A percentile compares a stretch with the other conserved stretches of the same genome.
These are phyloP conservation scores for Drosophila mimica DNA, from an alignment of 2,888 invertebrate species.

Conservation along the genomic window DNA sequence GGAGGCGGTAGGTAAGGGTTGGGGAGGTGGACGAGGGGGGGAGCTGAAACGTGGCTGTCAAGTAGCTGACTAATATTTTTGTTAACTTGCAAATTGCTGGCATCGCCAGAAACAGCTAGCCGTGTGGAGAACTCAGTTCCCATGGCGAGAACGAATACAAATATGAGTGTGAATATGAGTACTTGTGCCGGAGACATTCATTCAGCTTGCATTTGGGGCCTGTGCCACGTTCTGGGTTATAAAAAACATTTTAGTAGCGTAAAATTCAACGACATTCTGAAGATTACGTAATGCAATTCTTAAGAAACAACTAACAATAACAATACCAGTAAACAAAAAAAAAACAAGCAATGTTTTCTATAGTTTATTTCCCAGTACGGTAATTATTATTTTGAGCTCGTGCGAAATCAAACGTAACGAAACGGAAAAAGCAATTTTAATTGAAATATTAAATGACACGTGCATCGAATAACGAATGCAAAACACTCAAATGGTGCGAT, in stretches of 20 bases:
- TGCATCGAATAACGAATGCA: constrained; percentile 45
- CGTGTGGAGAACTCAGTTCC: constrained; percentile 7
- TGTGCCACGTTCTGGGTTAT: constrained; percentile 32
- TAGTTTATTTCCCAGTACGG: constrained; percentile 34
- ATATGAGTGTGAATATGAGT: neutral
- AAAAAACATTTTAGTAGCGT: constrained; percentile 14
- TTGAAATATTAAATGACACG: constrained; percentile 50
- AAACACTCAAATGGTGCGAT: neutral
- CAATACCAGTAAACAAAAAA: neutral
- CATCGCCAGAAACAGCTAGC: constrained; percentile 25
- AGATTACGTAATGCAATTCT: constrained; percentile 42
- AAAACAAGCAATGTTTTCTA: constrained; percentile 9
- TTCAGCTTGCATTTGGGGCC: constrained; percentile 34
- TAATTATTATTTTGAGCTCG: constrained; percentile 52
- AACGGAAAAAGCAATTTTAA: constrained; percentile 25
- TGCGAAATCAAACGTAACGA: constrained; percentile 52
- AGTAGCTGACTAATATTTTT: constrained; percentile 66
- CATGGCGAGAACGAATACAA: neutral
- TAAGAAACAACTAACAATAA: constrained; percentile 12
- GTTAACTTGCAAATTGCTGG: constrained; percentile 64
- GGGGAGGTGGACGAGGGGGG: neutral
- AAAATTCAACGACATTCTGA: constrained; percentile 21
- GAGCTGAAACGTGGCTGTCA: constrained; percentile 42
- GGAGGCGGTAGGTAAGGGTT: neutral
- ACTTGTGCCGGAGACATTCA: constrained; percentile 21